phyloP scores from a whole-genome alignment of 2,113 vertebrate genomes.

The Catagonus wagneri region DNA sequence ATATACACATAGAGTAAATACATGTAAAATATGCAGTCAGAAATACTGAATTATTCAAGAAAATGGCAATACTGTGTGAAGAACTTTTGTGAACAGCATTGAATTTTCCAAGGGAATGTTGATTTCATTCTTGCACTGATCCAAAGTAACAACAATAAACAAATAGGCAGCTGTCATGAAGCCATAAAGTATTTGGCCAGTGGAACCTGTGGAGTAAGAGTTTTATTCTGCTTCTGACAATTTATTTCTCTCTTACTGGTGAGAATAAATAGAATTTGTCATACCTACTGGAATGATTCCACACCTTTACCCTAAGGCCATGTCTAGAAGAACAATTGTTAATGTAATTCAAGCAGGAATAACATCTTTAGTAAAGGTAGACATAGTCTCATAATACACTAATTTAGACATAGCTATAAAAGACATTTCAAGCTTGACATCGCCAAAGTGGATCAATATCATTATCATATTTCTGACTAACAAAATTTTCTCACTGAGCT shows the following conservation, averaged over 20 bases:
- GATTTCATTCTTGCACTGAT: background rate
- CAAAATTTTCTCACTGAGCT: constrained; percentile 9
- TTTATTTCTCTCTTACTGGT: background rate
- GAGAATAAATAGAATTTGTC: constrained; percentile 15
- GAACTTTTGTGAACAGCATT: background rate
- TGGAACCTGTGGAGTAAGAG: background rate
- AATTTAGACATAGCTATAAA: constrained; percentile 31
- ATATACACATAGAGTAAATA: background rate
- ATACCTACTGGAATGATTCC: background rate
- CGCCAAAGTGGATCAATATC: background rate
- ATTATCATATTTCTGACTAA: background rate
- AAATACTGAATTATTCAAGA: constrained; percentile 17
- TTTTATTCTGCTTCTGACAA: background rate
- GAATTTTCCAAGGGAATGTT: background rate
- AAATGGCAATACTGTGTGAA: background rate
- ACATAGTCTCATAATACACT: background rate
- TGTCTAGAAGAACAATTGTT: background rate
- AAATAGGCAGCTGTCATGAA: background rate
- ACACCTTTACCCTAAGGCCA: background rate
- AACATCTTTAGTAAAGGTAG: constrained; percentile 1
- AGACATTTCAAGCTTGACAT: background rate
- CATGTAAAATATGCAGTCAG: background rate
- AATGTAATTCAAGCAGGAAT: background rate
- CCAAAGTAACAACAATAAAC: background rate
- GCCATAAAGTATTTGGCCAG: background rate